Base-by-base conservation (phyloP, 2,113 vertebrate species). In the Periophthalmus modestus region DNA sequence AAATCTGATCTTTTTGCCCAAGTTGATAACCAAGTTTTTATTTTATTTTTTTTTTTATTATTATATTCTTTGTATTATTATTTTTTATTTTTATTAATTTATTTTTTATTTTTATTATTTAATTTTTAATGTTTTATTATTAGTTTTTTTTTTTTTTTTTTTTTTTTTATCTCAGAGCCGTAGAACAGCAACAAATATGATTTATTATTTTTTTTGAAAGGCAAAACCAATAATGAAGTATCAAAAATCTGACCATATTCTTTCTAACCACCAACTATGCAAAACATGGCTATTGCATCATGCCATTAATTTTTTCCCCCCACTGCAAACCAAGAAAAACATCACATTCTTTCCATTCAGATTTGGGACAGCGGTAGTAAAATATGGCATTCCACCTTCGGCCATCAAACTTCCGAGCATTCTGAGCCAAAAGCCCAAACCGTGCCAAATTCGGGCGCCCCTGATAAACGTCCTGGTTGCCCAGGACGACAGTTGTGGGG, bases 321-420 rank as follows among this genome's bases (percentile, higher is more conserved):
- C 24, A 3, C 12, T 34, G 28, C 14, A 34, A 62, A 62, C 16
- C 28, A 28, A 18, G 5, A 16, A 34, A 34, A 34, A 62, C 19
- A 57, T 34, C 15, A 4, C 58, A 61, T 61, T 15, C 13, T 15
- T 28, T 61, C 58, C 24, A 34, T 62, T 91, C 84, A 83, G 73
- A 73, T 69, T 70, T 54, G 78, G 88, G 86, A 82, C 80, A 2
- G 74, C 24, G 55, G 82, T 23, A n/a, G 21, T 87, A 85, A 86
- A 88, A 87, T 90, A 83, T 80, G 84, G 87, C 85, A 80, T 83
- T 77, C 70, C 68, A 84, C 75, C 80, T 75, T 59, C 78, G 73
- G 58, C 81, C 87, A 86, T 90, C 86, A 81, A 85, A 87, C 79
- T 85, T 88, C n/a, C 79, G 50, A 80, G 82, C 50, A 69, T 24